A percentile compares a stretch with the other conserved stretches of the same genome.
phyloP scores from a whole-genome alignment of 2,113 vertebrate species.

The Cranoglanis bouderius region DNA sequence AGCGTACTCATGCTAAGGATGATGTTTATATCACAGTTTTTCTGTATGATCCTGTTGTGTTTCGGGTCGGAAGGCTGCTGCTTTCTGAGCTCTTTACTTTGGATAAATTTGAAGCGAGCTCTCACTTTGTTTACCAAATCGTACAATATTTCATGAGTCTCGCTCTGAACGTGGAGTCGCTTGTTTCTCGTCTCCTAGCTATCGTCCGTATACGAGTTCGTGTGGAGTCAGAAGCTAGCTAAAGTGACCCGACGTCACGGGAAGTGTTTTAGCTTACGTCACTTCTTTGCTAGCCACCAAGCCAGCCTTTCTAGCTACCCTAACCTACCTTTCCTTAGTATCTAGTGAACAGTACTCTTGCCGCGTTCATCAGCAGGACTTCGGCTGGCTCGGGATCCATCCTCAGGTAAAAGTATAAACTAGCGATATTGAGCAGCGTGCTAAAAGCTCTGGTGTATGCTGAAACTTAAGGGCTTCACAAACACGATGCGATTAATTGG shows the following conservation, averaged over 20 bases:
- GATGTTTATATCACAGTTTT: neutral
- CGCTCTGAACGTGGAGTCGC: neutral
- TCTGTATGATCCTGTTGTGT: neutral
- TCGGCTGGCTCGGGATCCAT: neutral
- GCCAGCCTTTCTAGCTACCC: neutral
- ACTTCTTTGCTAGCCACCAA: neutral
- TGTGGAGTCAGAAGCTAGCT: neutral
- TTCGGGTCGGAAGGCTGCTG: neutral
- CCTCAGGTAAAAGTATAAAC: neutral
- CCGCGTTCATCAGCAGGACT: neutral
- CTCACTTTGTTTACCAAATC: neutral
- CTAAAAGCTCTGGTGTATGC: neutral
- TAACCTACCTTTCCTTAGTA: neutral
- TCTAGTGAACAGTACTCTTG: neutral
- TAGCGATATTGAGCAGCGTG: neutral
- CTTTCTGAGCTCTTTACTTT: neutral
- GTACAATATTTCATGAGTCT: neutral
- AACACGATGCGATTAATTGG: neutral
- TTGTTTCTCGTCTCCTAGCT: neutral
- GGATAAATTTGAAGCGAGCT: neutral
- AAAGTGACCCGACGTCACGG: neutral
- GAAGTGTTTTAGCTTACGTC: neutral
- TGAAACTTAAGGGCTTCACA: neutral
- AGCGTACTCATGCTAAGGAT: neutral
- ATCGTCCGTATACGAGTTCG: neutral